Conservation (phyloP, 1,140 invertebrate genomes). For the Trichonephila inaurata region DNA sequence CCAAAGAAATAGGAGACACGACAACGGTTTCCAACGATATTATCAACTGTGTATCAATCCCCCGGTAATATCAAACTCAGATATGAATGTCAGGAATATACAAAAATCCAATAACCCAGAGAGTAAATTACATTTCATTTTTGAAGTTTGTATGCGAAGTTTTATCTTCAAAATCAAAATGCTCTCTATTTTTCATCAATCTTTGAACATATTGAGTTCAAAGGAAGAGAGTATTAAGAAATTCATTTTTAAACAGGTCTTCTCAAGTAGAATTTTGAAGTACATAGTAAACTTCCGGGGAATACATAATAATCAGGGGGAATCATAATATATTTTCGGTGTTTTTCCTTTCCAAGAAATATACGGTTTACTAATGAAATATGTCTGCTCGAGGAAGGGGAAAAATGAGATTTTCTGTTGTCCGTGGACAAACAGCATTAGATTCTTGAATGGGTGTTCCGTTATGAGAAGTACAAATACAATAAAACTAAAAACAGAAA, state of each 20-base stretch:
- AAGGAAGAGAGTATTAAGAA: background rate
- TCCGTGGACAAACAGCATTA: conserved; percentile 65
- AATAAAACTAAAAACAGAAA: conserved; percentile 63
- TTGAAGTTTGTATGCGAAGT: background rate
- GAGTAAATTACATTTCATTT: background rate
- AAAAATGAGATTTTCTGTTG: conserved; percentile 52
- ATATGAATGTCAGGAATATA: background rate
- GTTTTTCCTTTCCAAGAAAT: background rate
- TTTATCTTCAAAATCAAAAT: conserved; percentile 16
- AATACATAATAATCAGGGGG: conserved; percentile 54
- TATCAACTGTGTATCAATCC: background rate
- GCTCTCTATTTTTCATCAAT: background rate
- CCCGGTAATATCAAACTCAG: background rate
- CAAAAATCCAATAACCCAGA: background rate
- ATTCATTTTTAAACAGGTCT: conserved; percentile 63
- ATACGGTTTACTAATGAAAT: conserved; percentile 59
- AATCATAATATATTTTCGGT: conserved; percentile 50
- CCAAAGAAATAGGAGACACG: no score
- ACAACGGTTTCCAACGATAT: no score
- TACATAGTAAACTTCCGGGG: conserved; percentile 22
- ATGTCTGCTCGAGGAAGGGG: background rate
- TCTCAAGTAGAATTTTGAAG: background rate
- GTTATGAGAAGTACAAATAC: conserved; percentile 65
- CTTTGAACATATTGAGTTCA: background rate
- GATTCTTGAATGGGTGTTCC: conserved; percentile 67